Evolutionary conservation across 2,888 invertebrate species (phyloP).

Genomic region (Asteroscopus sphinx): DNA sequence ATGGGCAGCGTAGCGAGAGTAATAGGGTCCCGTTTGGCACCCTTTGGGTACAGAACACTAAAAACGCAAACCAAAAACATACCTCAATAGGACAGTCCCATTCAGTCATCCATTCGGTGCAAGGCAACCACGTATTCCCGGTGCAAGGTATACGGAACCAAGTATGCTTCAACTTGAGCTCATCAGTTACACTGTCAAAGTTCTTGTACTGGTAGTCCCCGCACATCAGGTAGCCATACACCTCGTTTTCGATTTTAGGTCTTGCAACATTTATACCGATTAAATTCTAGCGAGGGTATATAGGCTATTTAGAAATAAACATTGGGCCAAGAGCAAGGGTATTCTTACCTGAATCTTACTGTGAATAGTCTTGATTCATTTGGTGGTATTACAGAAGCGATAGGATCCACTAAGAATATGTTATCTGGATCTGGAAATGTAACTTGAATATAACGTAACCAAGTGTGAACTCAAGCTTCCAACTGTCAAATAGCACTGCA

Average conservation of each 20-base stretch:
- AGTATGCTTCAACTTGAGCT: slow-evolving; percentile 73
- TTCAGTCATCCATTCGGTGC: slow-evolving; percentile 79
- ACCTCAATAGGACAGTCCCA: slow-evolving; percentile 83
- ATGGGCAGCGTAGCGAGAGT: no score
- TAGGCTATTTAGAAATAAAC: no score
- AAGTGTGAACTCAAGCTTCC: no score
- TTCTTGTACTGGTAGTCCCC: slow-evolving; percentile 80
- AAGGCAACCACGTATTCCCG: slow-evolving; percentile 82
- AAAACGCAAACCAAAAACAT: not conserved
- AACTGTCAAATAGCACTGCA: no score
- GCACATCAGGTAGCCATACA: slow-evolving; percentile 79
- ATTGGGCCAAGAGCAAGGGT: not conserved
- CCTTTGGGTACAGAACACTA: no score
- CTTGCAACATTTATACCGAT: slow-evolving; percentile 56
- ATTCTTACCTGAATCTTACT: slow-evolving; percentile 79
- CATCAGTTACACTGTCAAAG: slow-evolving; percentile 31
- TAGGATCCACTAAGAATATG: slow-evolving; percentile 81
- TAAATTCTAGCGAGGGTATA: no score
- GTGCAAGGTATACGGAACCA: slow-evolving; percentile 85
- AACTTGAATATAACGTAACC: no score
- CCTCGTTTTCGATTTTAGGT: slow-evolving; percentile 78
- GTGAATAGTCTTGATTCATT: slow-evolving; percentile 84
- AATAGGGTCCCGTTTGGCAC: no score
- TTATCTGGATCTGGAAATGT: slow-evolving; percentile 82
- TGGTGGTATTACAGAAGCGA: slow-evolving; percentile 76